These are phyloP conservation scores for Troides oblongomaculatus DNA, from an alignment of 2,888 invertebrate species.

Conservation along the genomic window DNA sequence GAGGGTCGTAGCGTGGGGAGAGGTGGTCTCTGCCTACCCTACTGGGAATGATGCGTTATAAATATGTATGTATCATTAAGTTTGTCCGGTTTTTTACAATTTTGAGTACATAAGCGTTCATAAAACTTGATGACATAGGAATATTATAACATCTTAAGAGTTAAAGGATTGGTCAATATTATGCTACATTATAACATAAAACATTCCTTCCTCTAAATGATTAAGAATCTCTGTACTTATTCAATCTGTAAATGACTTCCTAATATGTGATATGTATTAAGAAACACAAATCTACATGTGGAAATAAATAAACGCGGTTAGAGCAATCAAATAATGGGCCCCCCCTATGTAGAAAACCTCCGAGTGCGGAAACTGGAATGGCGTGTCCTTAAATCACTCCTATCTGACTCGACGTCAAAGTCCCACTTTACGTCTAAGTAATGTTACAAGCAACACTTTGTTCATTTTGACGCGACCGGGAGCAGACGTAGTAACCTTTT, in stretches of 20 bases:
- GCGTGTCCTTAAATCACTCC: conserved; percentile 22
- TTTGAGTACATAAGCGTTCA: too few species aligned
- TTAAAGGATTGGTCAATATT: too few species aligned
- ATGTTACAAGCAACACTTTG: conserved; percentile 6
- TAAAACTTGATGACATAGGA: too few species aligned
- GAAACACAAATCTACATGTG: neutral
- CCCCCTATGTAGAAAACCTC: neutral
- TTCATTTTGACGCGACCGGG: neutral
- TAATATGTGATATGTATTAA: neutral
- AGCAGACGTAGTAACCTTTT: neutral
- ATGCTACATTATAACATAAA: too few species aligned
- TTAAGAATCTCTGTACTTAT: neutral
- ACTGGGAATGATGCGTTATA: too few species aligned
- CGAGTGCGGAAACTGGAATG: conserved; percentile 3
- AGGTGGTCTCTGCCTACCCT: too few species aligned
- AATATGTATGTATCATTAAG: too few species aligned
- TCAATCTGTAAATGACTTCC: neutral
- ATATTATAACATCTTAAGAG: too few species aligned
- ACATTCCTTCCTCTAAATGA: too few species aligned
- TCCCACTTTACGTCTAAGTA: conserved; percentile 10
- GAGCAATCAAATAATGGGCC: neutral
- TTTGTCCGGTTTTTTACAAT: too few species aligned
- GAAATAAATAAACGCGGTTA: neutral
- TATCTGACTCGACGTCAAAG: conserved; percentile 16
- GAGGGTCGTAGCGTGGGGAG: too few species aligned